These are phyloP conservation scores for Coecobrya sp. DNA, from an alignment of 2,888 invertebrate genomes.

Conservation along the genomic window DNA sequence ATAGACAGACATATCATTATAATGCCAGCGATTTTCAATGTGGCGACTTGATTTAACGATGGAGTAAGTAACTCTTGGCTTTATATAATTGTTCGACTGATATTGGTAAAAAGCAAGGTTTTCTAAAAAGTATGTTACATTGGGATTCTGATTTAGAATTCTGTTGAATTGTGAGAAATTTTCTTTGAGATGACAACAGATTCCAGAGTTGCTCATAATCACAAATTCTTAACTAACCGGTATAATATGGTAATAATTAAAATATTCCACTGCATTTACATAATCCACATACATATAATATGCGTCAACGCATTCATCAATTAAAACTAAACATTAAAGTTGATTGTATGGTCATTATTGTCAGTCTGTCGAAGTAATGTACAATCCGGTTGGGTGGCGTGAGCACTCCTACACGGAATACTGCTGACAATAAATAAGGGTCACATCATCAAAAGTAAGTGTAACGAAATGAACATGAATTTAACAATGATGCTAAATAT, in stretches of 20 bases:
- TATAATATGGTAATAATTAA: too few relatives aligned
- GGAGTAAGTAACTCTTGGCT: too few relatives aligned
- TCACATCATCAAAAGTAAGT: too few relatives aligned
- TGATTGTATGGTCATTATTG: not conserved
- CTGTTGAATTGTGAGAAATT: slow-evolving; percentile 5
- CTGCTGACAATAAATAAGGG: too few relatives aligned
- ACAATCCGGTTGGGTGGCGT: slow-evolving; percentile 9
- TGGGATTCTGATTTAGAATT: not conserved
- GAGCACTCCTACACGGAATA: too few relatives aligned
- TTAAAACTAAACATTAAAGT: not conserved
- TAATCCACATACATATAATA: not conserved
- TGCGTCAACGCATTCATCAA: not conserved
- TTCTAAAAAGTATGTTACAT: not conserved
- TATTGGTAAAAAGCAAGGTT: not conserved
- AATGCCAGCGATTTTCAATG: slow-evolving; percentile 3
- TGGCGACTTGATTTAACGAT: too few relatives aligned
- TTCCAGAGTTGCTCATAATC: not conserved
- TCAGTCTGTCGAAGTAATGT: not conserved
- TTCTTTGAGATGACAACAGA: slow-evolving; percentile 9
- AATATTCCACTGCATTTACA: too few relatives aligned
- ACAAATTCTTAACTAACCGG: not conserved
- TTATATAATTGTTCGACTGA: not conserved
- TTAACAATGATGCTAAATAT: too few relatives aligned
- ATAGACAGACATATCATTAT: not conserved
- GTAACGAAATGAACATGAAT: too few relatives aligned